phyloP scores from a whole-genome alignment of 2,113 vertebrate species.

The Sterrhoptilus dennistouni region DNA sequence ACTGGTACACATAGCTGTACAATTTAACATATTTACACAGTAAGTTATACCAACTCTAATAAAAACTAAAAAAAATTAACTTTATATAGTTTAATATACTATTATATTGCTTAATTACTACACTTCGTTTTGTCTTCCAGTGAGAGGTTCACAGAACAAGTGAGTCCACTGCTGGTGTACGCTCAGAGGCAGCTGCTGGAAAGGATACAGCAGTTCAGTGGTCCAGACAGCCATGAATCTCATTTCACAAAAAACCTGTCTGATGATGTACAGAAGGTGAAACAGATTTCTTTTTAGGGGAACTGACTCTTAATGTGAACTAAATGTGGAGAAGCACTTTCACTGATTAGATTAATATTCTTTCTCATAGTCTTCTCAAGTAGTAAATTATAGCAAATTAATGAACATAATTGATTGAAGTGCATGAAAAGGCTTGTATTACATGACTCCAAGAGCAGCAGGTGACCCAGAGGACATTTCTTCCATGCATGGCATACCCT shows the following conservation, averaged over 20 bases:
- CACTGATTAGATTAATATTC: not conserved
- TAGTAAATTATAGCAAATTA: not conserved
- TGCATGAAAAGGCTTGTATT: not conserved
- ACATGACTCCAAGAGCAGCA: not conserved
- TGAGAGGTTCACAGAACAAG: slow-evolving; percentile 83
- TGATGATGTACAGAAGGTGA: slow-evolving; percentile 76
- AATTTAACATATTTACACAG: slow-evolving; percentile 87
- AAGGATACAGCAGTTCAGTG: slow-evolving; percentile 69
- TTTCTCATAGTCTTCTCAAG: not conserved
- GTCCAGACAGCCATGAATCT: slow-evolving; percentile 69
- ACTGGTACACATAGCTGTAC: slow-evolving; percentile 84
- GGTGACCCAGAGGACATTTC: not conserved
- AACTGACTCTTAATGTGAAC: not conserved
- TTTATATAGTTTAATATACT: not conserved
- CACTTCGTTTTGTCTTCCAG: slow-evolving; percentile 53
- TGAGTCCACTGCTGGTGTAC: slow-evolving; percentile 84
- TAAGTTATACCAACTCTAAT: slow-evolving; percentile 60
- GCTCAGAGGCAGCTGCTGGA: slow-evolving; percentile 86
- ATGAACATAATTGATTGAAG: not conserved
- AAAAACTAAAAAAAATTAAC: not conserved
- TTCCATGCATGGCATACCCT: not conserved
- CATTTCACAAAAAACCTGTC: slow-evolving; percentile 64
- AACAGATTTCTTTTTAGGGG: not conserved
- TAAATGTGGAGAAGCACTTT: not conserved
- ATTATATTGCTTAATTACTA: not conserved